Base-by-base conservation (phyloP, 2,113 vertebrate species). In the Lophura nycthemera region DNA sequence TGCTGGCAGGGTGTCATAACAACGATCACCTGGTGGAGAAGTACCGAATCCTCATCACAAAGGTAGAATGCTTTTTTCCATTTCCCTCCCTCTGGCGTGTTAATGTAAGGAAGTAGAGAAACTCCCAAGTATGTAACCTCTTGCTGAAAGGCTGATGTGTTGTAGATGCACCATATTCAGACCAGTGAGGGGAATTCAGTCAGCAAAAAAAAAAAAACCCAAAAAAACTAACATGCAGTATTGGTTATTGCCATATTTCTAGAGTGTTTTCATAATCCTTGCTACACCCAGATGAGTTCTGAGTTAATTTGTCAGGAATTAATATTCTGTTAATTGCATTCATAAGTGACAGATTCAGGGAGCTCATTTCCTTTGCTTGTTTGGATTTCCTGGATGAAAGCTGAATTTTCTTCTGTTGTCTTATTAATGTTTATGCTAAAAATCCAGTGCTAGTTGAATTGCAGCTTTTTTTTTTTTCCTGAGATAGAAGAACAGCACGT, bases 31-130 rank as follows among this genome's bases (percentile, higher is more conserved):
- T 99, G 77, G 99, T 99, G 83, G 99, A 99, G 95, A 99, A 99
- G 88, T 99, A 99, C 97, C 98, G 99, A 47, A 98, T 99, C n/a
- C 99, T 99, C 82, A 99, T 99, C 93, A 99, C 99, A 47, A 99
- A 99, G 98, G 99, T 99, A 98, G 96, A 89, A 2, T 5, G n/a
- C 0, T 27, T 29, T 50, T 29, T n/a, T 12, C 2, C 14, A 27
- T 42, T 54, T 16, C 45, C 21, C 9, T 8, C 3, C 8, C 36
- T 9, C 5, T 10, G 1, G 0, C 25, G 15, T 30, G 22, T 21
- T 22, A 34, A 56, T 43, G 42, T 50, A 13, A 7, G 22, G 70
- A 38, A 34, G 5, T 29, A 1, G 5, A 4, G 65, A 22, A 27
- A 27, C 8, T 48, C 47, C 14, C 0, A 1, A 20, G 45, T 1